Base-by-base conservation (phyloP, 2,113 vertebrate species). In the Ariopsis seemanni region DNA sequence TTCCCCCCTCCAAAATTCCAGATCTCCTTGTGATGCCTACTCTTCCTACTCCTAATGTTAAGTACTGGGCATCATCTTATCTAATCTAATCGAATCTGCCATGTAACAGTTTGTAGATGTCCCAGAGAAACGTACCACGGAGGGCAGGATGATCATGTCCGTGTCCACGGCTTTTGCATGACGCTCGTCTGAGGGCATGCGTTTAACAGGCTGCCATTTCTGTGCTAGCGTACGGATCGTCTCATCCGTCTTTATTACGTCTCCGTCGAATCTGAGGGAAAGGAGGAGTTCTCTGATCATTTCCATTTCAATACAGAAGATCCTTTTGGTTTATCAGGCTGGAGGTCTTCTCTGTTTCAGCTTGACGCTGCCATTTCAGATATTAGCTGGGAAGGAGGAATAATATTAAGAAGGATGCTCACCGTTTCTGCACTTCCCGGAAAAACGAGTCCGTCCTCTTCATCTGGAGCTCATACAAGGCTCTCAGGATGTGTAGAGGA, bases 381-480 rank as follows among this genome's bases (percentile, higher is more conserved):
- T 53, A 42, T 27, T 12, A n/a, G 2, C 22, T 75, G 53, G 42
- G 42, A 42, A 25, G 22, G 22, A 42, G 9, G 52, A 42, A 60
- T 30, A 6, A 6, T 74, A 42, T 65, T 0, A 69, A 60, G 15
- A 25, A 17, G 14, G 22, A 58, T 52, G 1, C 94, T 77, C 85
- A 99, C 98, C 98, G 97, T 91, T 98, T 98, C 79, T 99, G 97
- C 90, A 99, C 97, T 89, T 99, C 98, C 90, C 97, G 91, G 92
- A 99, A 98, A 93, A 99, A 99, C 0, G 97, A 97, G 90, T 99
- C 98, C 0, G 97, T 98, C 92, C 95, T 97, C 90, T 98, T 98
- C 98, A 98, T 98, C 89, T 99, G 97, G 89, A 99, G 57, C 87
- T 99, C 98, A 14, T 97, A 99, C 95, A 99, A 97, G 86, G 98